Evolutionary conservation across 2,113 vertebrate genomes (phyloP).

Genomic region (Pyxicephalus adspersus): DNA sequence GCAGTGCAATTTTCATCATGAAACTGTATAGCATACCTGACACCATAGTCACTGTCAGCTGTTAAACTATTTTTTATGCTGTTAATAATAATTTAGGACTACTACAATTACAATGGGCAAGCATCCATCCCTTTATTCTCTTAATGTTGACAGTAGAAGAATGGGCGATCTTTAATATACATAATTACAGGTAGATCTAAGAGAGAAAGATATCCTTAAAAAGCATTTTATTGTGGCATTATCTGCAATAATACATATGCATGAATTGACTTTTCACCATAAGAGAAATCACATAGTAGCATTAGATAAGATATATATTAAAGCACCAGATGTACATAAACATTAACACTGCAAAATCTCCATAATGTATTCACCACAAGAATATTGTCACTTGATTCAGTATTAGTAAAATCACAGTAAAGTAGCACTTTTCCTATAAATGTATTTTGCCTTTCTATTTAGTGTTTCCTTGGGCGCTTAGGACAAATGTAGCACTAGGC

Average conservation of each 20-base stretch:
- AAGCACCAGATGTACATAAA: neutral
- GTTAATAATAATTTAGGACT: no score
- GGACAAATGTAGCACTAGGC: slow-evolving; percentile 67
- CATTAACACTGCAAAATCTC: slow-evolving; percentile 8
- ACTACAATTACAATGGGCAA: no score
- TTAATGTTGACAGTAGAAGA: no score
- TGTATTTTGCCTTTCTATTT: slow-evolving; percentile 57
- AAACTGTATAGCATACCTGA: no score
- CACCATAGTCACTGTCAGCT: no score
- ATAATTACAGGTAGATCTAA: no score
- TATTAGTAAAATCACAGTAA: slow-evolving; percentile 30
- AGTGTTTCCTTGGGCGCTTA: slow-evolving; percentile 61
- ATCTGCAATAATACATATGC: neutral
- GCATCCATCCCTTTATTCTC: no score
- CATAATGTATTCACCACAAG: neutral
- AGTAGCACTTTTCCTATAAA: slow-evolving; percentile 30
- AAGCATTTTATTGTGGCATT: neutral
- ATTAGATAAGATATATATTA: neutral
- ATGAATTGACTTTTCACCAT: neutral
- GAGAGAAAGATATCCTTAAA: no score
- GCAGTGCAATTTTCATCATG: no score
- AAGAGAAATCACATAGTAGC: slow-evolving; percentile 2
- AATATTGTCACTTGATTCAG: slow-evolving; percentile 5
- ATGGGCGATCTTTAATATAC: no score
- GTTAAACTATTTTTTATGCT: no score